Conservation (phyloP, 2,797 vertebrate species). For the Nyctibius grandis region DNA sequence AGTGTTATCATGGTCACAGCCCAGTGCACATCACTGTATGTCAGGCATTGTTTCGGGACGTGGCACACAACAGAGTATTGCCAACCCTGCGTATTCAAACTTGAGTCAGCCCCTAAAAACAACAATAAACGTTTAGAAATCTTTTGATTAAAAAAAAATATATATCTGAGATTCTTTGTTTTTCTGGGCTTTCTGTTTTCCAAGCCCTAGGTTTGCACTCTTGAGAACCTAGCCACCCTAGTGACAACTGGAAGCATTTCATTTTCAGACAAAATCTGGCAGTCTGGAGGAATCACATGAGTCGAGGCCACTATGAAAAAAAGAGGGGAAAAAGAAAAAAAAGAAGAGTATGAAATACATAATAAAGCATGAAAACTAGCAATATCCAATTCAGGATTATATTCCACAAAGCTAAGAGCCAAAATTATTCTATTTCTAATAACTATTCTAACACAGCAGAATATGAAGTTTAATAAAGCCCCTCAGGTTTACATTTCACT, state of each 20-base stretch:
- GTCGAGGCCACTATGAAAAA: neutral
- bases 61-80: neutral
- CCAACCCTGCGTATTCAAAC: neutral
- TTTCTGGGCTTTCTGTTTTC: neutral
- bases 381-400: neutral
- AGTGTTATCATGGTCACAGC: fast-evolving
- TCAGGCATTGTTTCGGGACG: neutral
- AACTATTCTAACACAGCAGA: neutral
- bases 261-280: neutral
- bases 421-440: neutral
- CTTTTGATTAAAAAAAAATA: neutral
- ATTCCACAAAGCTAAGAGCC: neutral
- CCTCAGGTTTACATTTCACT: neutral
- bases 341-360: neutral
- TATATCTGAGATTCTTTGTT: neutral
- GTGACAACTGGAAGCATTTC: neutral
- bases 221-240: neutral
- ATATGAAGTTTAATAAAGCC: neutral
- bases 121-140: neutral
- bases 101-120: neutral
- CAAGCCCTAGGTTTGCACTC: neutral
- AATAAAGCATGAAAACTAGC: neutral
- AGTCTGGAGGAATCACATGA: neutral
- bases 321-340: no score
- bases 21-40: neutral